Evolutionary conservation across 2,113 vertebrate species (phyloP), one percentile per base, ranked within the genome.

Genomic region (Pandion haliaetus): DNA sequence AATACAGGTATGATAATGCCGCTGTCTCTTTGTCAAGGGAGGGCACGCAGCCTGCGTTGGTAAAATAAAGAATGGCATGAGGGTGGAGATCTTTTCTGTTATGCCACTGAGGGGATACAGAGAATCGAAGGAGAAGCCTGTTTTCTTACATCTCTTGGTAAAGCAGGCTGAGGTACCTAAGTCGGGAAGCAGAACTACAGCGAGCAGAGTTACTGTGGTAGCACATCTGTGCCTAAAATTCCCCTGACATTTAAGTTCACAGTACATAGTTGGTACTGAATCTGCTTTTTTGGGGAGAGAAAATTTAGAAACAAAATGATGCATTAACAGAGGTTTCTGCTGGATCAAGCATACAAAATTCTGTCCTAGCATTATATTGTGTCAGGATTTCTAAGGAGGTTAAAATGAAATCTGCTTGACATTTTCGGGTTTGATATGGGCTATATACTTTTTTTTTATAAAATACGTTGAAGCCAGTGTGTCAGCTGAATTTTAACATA

Each of bases 161-260:
- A 91, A 88, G 25, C 58, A 59, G 26, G 12, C 50, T 70, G 40
- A 77, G 58, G 38, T 29, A 29, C 15, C 61, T 3, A 3, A 45
- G 61, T 45, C 0, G 1, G 52, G 31, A 80, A 62, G 66, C 85
- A 82, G 49, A 85, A 54, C n/a, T 88, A 63, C 19, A 67, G 59
- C 0, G 4, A 63, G 8, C 0, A 0, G 34, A 81, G 38, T 65
- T 85, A 40, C 65, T 85, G 54, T 32, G 58, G 38, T 59, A 61
- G 31, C 44, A 76, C 52, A 79, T 79, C 47, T 82, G 31, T 71
- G 78, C 70, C 84, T 76, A 36, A 88, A 82, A 85, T 61, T 82
- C 38, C 40, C 20, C 66, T 63, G 91, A 38, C 36, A 44, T 94
- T 94, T 63, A 57, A 72, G 45, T 82, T 86, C 34, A 52, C 61